phyloP scores from a whole-genome alignment of 2,113 vertebrate species.

The Seriola quinqueradiata region DNA sequence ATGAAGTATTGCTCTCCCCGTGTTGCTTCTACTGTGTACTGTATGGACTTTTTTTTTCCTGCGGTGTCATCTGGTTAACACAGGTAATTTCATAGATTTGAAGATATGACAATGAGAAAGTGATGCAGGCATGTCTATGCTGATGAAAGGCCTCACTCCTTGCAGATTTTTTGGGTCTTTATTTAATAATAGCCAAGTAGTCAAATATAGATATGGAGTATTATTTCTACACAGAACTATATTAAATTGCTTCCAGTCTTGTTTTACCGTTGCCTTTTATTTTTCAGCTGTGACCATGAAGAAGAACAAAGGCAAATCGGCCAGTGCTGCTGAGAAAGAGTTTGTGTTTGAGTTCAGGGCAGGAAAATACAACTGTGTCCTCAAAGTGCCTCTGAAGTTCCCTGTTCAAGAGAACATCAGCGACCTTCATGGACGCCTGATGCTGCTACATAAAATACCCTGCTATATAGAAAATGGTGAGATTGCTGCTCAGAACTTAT shows the following conservation, averaged over 20 bases:
- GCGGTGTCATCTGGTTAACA: not conserved
- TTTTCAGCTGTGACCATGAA: conserved; percentile 86
- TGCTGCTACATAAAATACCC: conserved; percentile 93
- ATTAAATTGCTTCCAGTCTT: not conserved
- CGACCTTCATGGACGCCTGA: conserved; percentile 92
- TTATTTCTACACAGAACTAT: not conserved
- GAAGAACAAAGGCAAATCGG: conserved; percentile 86
- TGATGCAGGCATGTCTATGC: not conserved
- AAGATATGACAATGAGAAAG: not conserved
- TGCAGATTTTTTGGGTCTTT: too few relatives aligned
- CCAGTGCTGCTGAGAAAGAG: conserved; percentile 86
- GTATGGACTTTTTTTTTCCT: not conserved
- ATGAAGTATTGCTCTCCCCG: too few relatives aligned
- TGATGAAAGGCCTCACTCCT: not conserved
- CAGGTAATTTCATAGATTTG: not conserved
- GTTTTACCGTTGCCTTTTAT: not conserved
- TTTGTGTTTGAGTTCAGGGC: conserved; percentile 91
- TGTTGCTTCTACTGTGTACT: not conserved
- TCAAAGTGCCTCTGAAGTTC: conserved; percentile 92
- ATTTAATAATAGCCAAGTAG: too few relatives aligned
- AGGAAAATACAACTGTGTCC: conserved; percentile 87
- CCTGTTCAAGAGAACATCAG: conserved; percentile 90
- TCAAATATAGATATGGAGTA: not conserved
- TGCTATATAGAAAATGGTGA: conserved; percentile 95
- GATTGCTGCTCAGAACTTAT: not conserved